phyloP scores from a whole-genome alignment of 2,113 vertebrate species.

The Arvicanthis niloticus region DNA sequence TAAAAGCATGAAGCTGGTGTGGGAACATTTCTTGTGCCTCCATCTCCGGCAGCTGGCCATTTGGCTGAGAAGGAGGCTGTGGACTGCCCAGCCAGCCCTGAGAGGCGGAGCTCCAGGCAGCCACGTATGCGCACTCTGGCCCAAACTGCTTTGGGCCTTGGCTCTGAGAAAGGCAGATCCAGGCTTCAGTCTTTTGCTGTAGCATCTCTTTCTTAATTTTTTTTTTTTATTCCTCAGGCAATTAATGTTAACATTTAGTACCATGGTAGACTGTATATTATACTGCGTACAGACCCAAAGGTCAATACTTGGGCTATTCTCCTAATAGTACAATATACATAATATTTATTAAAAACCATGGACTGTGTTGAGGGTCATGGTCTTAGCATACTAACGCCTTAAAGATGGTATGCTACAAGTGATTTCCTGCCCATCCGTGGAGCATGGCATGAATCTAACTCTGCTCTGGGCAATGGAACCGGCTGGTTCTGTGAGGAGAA shows the following conservation, averaged over 20 bases:
- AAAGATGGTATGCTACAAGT: not conserved
- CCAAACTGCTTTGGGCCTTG: not conserved
- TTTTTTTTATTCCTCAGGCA: not conserved
- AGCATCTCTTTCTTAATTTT: not conserved
- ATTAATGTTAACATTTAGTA: not conserved
- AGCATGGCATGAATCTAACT: not conserved
- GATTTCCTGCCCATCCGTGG: not conserved
- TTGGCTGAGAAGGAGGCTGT: not conserved
- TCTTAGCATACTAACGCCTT: not conserved
- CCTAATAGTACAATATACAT: not conserved
- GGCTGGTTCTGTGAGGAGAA: not conserved
- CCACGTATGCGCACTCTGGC: not conserved
- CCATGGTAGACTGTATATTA: not conserved
- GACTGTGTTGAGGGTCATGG: not conserved
- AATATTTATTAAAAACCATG: not conserved
- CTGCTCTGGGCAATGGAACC: not conserved
- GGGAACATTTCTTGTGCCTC: conserved; percentile 24
- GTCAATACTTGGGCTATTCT: not conserved
- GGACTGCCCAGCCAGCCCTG: not conserved
- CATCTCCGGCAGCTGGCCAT: conserved; percentile 23
- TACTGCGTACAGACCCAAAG: not conserved
- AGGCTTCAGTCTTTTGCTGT: not conserved
- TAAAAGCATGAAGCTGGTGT: not conserved
- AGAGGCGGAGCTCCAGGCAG: not conserved
- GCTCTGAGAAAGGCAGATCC: not conserved